A percentile compares a stretch with the other conserved stretches of the same genome.
Evolutionary conservation across 2,888 invertebrate genomes (phyloP).

Genomic region (Drosophila putrida): DNA sequence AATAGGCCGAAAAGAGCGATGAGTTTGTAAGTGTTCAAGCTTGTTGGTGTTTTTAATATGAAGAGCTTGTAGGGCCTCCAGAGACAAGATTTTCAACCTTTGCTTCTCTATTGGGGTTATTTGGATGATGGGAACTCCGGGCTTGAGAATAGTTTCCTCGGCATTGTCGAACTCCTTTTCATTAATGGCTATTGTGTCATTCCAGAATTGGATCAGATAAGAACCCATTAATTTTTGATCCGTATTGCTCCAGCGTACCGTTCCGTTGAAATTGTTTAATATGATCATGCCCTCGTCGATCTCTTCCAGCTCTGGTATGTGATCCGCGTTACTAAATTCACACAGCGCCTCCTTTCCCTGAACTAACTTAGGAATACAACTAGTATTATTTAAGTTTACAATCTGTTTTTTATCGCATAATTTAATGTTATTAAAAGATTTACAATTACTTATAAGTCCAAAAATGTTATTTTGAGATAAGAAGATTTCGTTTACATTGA

Average conservation of each 20-base stretch:
- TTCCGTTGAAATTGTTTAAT: neutral
- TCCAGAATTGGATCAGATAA: neutral
- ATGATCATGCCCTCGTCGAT: neutral
- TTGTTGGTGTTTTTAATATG: too few species aligned
- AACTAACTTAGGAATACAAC: neutral
- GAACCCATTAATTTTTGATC: neutral
- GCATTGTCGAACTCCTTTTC: neutral
- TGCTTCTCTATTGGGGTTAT: too few species aligned
- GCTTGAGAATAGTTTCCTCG: neutral
- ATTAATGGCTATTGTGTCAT: neutral
- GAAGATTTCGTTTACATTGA: neutral
- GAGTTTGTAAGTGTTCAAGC: too few species aligned
- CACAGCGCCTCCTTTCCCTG: neutral
- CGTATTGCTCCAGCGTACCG: neutral
- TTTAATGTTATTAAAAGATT: neutral
- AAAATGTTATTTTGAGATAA: neutral
- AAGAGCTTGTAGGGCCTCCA: too few species aligned
- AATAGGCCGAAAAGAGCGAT: too few species aligned
- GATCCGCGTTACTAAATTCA: neutral
- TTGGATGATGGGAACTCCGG: too few species aligned
- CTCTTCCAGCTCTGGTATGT: too few species aligned
- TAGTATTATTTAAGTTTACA: neutral
- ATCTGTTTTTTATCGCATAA: neutral
- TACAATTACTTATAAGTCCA: neutral
- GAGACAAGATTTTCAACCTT: too few species aligned